Evolutionary conservation across 2,888 invertebrate genomes (phyloP), one percentile per base, ranked within the genome.

Genomic region (Leptothorax acervorum): DNA sequence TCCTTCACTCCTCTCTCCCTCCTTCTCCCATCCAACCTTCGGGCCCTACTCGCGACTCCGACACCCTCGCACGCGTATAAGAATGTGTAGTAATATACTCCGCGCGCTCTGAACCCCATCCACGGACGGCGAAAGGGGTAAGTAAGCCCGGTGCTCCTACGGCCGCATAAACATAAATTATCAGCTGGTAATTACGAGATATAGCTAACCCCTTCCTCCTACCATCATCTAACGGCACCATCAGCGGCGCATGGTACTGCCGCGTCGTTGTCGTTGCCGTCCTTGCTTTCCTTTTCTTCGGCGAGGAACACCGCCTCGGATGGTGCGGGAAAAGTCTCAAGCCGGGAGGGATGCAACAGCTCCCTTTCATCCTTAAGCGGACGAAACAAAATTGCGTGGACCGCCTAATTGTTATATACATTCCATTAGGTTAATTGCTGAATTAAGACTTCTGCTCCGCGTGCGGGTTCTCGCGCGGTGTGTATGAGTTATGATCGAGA

Each of bases 171-270:
- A 95, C 95, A 95, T 94, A 95, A 95, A 95, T 95, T 95, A 95
- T 95, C 94, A 94, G 94, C 93, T 94, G 94, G 95, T 95, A 95
- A 95, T 95, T 95, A 95, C 95, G 93, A 94, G 93, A 94, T 94
- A 94, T 94, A 93, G 90, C 90, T 87, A 89, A 90, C 87, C 66
- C 65, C 79, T 42, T 62, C 63, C 68, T 65, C 35, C 65, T 66
- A 18, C 83, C 62, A 60, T 39, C 78, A 71, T 81, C 73, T 60
- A 83, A 66, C 84, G 75, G 63, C 84, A 87, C 87, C 86, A 79
- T 90, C 89, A 86, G 71, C 81, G 85, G 84, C 87, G 82, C 81
- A 55, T 71, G 75, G 71, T 51, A 45, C 76, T 83, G 83, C 86
- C 79, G 63, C 70, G 79, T 45, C 73, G 68, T 82, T 15, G 66